phyloP scores from a whole-genome alignment of 2,797 vertebrate species.

The Pyrocephalus nanus region DNA sequence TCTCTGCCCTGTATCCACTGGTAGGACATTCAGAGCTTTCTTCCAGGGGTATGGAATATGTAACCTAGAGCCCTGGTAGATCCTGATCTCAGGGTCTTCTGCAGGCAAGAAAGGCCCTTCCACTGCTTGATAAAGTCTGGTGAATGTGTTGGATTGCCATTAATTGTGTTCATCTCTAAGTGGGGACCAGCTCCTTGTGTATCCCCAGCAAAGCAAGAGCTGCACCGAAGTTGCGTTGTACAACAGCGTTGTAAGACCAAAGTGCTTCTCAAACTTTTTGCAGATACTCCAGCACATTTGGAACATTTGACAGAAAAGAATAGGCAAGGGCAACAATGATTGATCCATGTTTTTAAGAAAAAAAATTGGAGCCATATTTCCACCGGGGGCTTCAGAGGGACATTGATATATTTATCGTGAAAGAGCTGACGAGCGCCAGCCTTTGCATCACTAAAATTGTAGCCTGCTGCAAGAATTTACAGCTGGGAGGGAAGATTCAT shows the following conservation, averaged over 20 bases:
- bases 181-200: background rate
- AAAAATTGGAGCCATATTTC: conserved; percentile 72
- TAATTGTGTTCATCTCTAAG: background rate
- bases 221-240: background rate
- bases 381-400: conserved; percentile 25
- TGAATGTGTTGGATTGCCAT: background rate
- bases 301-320: conserved; percentile 65
- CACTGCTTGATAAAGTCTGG: background rate
- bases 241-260: background rate
- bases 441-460: conserved; percentile 50
- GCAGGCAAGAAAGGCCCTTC: background rate
- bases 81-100: background rate
- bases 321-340: conserved; percentile 70
- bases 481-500: conserved; percentile 63
- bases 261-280: conserved; percentile 45
- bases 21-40: background rate
- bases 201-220: background rate
- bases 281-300: conserved; percentile 51
- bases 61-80: background rate
- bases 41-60: background rate
- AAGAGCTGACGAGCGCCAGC: background rate
- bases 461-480: conserved; percentile 69
- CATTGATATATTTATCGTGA: conserved; percentile 69
- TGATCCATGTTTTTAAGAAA: conserved; percentile 72
- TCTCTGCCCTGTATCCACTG: background rate